Evolutionary conservation across 1,140 invertebrate genomes (phyloP).

Genomic region (Amphibalanus amphitrite): DNA sequence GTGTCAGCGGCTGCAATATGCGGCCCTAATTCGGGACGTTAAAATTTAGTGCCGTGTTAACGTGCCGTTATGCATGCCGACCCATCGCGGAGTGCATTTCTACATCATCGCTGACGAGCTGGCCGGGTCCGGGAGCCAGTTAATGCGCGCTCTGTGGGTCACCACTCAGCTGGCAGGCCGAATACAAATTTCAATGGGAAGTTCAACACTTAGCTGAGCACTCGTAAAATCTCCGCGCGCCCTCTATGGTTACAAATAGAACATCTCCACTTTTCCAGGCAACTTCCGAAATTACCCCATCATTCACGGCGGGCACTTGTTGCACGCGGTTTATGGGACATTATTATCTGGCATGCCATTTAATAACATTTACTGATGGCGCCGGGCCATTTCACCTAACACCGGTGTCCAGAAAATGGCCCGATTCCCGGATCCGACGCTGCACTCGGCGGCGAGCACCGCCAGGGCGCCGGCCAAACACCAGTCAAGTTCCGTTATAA

Average conservation of each 20-base stretch:
- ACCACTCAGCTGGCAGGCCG: no score
- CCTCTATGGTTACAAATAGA: neutral
- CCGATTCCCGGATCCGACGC: neutral
- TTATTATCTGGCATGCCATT: neutral
- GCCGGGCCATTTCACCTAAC: neutral
- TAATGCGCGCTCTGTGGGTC: no score
- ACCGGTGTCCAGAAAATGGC: neutral
- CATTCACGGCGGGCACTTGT: neutral
- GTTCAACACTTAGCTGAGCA: neutral
- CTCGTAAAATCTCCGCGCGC: neutral
- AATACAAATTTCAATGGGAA: neutral
- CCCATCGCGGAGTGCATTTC: no score
- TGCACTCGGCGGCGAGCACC: no score
- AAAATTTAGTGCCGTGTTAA: no score
- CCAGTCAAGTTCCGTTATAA: neutral
- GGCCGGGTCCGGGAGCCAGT: no score
- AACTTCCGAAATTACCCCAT: neutral
- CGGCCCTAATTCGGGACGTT: no score
- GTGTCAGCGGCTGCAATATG: no score
- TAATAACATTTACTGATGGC: slow-evolving; percentile 2
- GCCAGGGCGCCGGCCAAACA: no score
- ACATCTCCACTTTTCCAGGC: neutral
- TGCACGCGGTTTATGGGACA: neutral
- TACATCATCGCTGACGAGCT: no score
- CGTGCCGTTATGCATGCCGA: no score